Base-by-base conservation (phyloP, 2,113 vertebrate genomes). In the Aegypius monachus region DNA sequence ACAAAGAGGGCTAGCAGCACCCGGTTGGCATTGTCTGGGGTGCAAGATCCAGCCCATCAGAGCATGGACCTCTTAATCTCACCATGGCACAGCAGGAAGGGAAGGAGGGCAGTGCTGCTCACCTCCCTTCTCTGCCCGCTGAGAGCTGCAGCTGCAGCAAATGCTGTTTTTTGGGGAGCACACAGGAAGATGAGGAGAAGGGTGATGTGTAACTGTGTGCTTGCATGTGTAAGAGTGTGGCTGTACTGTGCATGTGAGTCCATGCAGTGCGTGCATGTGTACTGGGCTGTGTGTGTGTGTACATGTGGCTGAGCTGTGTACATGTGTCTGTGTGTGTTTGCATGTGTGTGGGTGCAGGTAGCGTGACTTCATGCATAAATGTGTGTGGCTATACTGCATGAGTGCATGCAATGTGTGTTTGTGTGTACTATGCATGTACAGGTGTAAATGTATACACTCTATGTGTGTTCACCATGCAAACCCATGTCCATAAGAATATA, bases 1-100 rank as follows among this genome's bases (percentile, higher is more conserved):
- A 99, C 97, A 90, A 99, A 99, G 42, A 99, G 98, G 3, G 98
- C 87, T 11, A 99, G 98, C 71, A 99, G 98, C 55, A 99, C 94
- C 8, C 98, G 97, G 95, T 99, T 99, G 94, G 98, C 98, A 6
- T 98, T 97, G 48, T 99, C 99, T 99, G 98, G 26, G 47, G 40
- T 7, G 29, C 47, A 52, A 95, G 45, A 90, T 7, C 14, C 61
- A 40, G 52, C 40, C 47, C 47, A 34, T 90, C 56, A 97, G 45
- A n/a, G 26, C 23, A 45, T 3, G 34, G 48, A 67, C 32, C 67
- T 81, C 88, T 61, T 81, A 5, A 31, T 10, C 59, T 47, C 74
- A 62, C 58, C 45, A 10, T 0, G 31, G 83, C 20, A 27, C 10
- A 52, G 73, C 65, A 75, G 45, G 36, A 47, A 50, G 67, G 23